Conservation (phyloP, 1,140 invertebrate genomes). For the Pomacea maculata region DNA sequence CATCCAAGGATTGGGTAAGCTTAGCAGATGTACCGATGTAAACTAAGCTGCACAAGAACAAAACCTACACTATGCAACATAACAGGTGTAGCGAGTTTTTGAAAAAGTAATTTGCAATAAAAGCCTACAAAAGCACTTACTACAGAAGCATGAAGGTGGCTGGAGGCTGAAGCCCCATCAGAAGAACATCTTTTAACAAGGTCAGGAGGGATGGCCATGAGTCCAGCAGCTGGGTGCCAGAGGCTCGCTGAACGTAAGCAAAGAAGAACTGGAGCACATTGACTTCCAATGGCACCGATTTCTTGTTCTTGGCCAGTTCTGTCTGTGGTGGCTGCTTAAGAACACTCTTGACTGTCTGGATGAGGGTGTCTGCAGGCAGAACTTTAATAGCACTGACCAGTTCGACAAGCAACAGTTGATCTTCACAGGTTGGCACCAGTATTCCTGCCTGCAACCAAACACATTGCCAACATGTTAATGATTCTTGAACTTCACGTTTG, state of each 20-base stretch:
- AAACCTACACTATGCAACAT: too few relatives aligned
- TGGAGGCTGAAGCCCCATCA: conserved; percentile 74
- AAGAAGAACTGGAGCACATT: conserved; percentile 74
- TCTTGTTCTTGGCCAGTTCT: conserved; percentile 50
- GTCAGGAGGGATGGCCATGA: conserved; percentile 82
- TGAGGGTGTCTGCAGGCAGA: conserved; percentile 84
- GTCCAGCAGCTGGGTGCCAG: conserved; percentile 77
- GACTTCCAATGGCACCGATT: conserved; percentile 70
- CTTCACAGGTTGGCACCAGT: conserved; percentile 67
- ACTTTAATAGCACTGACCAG: conserved; percentile 83
- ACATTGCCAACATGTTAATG: neutral
- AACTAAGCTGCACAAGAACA: too few relatives aligned
- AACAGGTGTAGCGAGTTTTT: too few relatives aligned
- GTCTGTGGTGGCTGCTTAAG: conserved; percentile 80
- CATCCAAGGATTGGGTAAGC: too few relatives aligned
- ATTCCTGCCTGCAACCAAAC: conserved; percentile 13
- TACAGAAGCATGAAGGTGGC: conserved; percentile 84
- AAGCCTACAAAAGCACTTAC: conserved; percentile 54
- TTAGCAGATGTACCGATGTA: too few relatives aligned
- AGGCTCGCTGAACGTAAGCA: conserved; percentile 76
- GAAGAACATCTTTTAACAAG: conserved; percentile 80
- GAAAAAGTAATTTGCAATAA: too few relatives aligned
- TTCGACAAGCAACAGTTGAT: conserved; percentile 82
- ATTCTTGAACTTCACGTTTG: neutral
- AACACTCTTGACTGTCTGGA: conserved; percentile 85